phyloP scores from a whole-genome alignment of 2,797 vertebrate species.

The Centroberyx gerrardi region DNA sequence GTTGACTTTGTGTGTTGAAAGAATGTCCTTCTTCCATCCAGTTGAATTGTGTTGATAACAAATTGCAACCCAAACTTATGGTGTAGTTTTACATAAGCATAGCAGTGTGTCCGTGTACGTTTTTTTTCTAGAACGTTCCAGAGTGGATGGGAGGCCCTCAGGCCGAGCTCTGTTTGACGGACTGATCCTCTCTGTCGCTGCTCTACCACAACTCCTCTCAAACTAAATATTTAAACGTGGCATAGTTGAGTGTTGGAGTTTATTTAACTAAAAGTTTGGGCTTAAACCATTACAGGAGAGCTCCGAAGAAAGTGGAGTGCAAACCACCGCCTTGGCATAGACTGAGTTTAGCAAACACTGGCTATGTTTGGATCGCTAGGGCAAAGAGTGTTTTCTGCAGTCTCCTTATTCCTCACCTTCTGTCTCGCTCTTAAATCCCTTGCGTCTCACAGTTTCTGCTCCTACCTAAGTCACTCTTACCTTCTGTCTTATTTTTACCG shows the following conservation, averaged over 20 bases:
- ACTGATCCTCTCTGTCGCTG: constrained; percentile 55
- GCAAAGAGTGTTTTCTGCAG: constrained; percentile 1
- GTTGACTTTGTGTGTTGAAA: constrained; percentile 32
- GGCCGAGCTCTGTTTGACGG: constrained; percentile 53
- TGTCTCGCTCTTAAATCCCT: constrained; percentile 4
- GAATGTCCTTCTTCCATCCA: constrained; percentile 25
- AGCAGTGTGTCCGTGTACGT: background rate
- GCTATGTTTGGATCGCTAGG: background rate
- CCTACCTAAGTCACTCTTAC: background rate
- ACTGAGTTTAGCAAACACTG: constrained; percentile 19
- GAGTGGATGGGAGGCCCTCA: constrained; percentile 36
- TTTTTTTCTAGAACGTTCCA: constrained; percentile 25
- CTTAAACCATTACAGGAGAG: constrained; percentile 64
- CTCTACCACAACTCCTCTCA: constrained; percentile 49
- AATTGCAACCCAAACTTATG: constrained; percentile 57
- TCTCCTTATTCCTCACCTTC: background rate
- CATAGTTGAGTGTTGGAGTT: constrained; percentile 74
- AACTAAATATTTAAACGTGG: constrained; percentile 85
- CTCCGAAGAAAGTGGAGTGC: constrained; percentile 40
- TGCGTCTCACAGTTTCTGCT: constrained; percentile 11
- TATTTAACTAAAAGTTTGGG: constrained; percentile 77
- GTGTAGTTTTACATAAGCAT: constrained; percentile 51
- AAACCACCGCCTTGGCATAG: constrained; percentile 32
- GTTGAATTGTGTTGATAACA: constrained; percentile 46
- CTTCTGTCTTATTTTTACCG: background rate